These are phyloP conservation scores for Peromyscus melanophrys DNA, from an alignment of 2,797 vertebrate species.

Conservation along the genomic window DNA sequence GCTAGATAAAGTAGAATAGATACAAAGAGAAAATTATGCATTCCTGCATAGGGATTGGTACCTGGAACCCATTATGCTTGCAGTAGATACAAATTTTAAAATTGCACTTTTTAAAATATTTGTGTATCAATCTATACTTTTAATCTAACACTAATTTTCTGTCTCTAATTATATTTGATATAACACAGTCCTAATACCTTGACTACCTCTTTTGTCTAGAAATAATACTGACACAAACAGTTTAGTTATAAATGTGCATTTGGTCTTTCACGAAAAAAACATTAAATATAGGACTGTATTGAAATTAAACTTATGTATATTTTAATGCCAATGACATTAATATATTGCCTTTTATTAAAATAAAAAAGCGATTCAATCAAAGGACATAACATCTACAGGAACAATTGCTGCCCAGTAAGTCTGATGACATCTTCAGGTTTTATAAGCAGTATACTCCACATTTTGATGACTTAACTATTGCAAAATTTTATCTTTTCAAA, in stretches of 20 bases:
- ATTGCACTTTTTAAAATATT: neutral
- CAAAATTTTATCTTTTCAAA: neutral
- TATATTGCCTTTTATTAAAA: neutral
- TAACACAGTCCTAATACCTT: neutral
- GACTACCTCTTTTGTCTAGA: neutral
- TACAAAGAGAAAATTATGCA: neutral
- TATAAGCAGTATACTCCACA: neutral
- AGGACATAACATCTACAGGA: neutral
- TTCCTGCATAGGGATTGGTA: neutral
- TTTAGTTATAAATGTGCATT: neutral
- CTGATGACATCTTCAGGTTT: neutral
- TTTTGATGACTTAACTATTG: neutral
- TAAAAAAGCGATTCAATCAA: neutral
- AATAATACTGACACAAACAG: neutral
- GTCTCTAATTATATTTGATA: neutral
- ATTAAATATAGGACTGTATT: neutral
- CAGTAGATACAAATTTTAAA: neutral
- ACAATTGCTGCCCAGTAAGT: neutral
- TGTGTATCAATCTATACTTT: neutral
- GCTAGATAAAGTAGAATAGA: neutral
- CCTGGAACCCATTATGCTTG: neutral
- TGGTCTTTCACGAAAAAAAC: neutral
- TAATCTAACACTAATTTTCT: neutral
- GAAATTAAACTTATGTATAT: neutral
- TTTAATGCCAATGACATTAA: neutral